Base-by-base conservation (phyloP, 2,113 vertebrate species). In the Planiliza haematocheilus region DNA sequence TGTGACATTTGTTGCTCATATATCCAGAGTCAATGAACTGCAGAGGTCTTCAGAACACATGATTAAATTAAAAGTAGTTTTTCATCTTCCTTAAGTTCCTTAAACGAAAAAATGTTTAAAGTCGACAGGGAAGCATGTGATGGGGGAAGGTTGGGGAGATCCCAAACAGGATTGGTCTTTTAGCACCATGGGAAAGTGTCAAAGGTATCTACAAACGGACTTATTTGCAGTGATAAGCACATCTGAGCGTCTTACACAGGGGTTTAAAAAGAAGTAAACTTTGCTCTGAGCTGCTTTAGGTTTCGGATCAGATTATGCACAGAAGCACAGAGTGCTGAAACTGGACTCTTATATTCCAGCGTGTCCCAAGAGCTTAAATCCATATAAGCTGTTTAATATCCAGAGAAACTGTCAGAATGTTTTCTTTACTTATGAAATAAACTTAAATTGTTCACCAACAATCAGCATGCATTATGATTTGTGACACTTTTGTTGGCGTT, bases 111-210 rank as follows among this genome's bases (percentile, higher is more conserved):
- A 30, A 2, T 5, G 2, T 30, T 30, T 30, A 30, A 30, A 30
- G 2, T 30, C 24, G 24, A 30, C 24, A 30, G 2, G 24, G 5
- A 30, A 3, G 24, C n/a, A n/a, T 30, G 24, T 5, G 24, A 2
- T 30, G 24, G 24, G 24, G n/a, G n/a, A n/a, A n/a, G n/a, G n/a
- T n/a, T 30, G 24, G 24, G 24, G 24, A n/a, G n/a, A 3, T 30
- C 24, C 39, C 64, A 38, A 37, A 9, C 41, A 58, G 37, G 34
- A 61, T 24, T 36, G 50, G 14, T 42, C 61, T 63, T 59, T 73
- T 4, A 78, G 73, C 64, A n/a, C 66, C 80, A 55, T 88, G 86
- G 81, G 74, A 85, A 91, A 79, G 50, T 67, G 51, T 66, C 48
- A 50, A 58, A 73, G 53, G 58, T 83, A 60, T 85, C 82, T 77